phyloP scores from a whole-genome alignment of 2,888 invertebrate species.

The Lottia gigantea region DNA sequence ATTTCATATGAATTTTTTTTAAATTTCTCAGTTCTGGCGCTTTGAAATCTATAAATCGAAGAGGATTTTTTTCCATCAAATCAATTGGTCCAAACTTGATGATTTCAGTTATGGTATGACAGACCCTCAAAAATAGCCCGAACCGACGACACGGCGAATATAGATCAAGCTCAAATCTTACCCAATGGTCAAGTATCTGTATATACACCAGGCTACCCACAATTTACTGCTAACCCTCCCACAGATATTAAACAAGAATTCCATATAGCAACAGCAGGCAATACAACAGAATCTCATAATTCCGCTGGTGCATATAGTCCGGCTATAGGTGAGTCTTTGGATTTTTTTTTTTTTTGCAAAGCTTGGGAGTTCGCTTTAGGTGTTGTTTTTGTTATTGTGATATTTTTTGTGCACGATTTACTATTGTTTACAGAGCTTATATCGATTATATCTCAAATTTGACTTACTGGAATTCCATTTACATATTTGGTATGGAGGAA shows the following conservation, averaged over 20 bases:
- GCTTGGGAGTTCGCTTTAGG: too few relatives aligned
- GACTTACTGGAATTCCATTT: too few relatives aligned
- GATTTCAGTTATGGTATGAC: constrained; percentile 19
- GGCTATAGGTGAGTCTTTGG: constrained; percentile 22
- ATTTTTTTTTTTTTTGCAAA: too few relatives aligned
- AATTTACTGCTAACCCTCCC: constrained; percentile 16
- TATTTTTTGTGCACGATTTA: too few relatives aligned
- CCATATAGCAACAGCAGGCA: constrained; percentile 15
- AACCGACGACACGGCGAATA: constrained; percentile 16
- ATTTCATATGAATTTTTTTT: too few relatives aligned
- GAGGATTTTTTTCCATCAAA: too few relatives aligned
- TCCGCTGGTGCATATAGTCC: constrained; percentile 30
- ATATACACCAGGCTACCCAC: constrained; percentile 19
- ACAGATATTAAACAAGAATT: constrained; percentile 28
- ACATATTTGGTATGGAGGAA: not conserved
- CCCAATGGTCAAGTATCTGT: constrained; percentile 30
- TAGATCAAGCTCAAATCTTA: constrained; percentile 24
- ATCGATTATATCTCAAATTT: too few relatives aligned
- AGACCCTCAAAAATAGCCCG: constrained; percentile 27
- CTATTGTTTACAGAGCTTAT: too few relatives aligned
- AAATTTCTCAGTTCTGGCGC: too few relatives aligned
- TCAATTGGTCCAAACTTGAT: too few relatives aligned
- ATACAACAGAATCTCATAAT: constrained; percentile 23
- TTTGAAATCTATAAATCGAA: too few relatives aligned
- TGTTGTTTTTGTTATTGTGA: too few relatives aligned